Evolutionary conservation across 2,888 invertebrate genomes (phyloP).

Genomic region (Lasioglossum vierecki): DNA sequence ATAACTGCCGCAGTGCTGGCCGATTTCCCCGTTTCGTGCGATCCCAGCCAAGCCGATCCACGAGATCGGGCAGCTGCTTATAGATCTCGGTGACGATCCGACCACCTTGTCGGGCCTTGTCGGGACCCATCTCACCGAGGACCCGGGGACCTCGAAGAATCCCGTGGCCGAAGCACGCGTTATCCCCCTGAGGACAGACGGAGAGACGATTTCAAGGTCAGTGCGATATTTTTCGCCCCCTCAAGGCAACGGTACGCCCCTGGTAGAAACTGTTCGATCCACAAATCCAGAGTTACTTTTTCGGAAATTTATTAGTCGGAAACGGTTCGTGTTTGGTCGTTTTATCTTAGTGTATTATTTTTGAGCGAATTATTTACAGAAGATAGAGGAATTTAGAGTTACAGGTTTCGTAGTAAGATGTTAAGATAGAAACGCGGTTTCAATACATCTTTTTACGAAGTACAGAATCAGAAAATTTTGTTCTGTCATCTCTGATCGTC

Average conservation of each 20-base stretch:
- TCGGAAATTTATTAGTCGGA: background rate
- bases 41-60: background rate
- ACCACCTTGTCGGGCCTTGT: slow-evolving; percentile 31
- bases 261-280: background rate
- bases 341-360: background rate
- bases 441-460: background rate
- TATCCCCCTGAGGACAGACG: slow-evolving; percentile 77
- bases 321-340: background rate
- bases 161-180: slow-evolving; percentile 51
- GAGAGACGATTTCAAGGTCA: slow-evolving; percentile 63
- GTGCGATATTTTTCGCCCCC: slow-evolving; percentile 20
- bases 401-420: background rate
- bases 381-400: background rate
- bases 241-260: slow-evolving; percentile 4
- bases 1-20: slow-evolving; percentile 23
- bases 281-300: background rate
- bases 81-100: slow-evolving; percentile 40
- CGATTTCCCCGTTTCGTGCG: background rate
- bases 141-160: slow-evolving; percentile 52
- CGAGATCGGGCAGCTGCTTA: slow-evolving; percentile 45
- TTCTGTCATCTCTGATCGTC: too few relatives aligned
- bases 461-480: background rate
- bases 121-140: slow-evolving; percentile 61
- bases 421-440: background rate
- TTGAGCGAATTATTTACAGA: background rate